Evolutionary conservation across 2,113 vertebrate species (phyloP), one percentile per base, ranked within the genome.

Genomic region (Potamarius usumacintae): DNA sequence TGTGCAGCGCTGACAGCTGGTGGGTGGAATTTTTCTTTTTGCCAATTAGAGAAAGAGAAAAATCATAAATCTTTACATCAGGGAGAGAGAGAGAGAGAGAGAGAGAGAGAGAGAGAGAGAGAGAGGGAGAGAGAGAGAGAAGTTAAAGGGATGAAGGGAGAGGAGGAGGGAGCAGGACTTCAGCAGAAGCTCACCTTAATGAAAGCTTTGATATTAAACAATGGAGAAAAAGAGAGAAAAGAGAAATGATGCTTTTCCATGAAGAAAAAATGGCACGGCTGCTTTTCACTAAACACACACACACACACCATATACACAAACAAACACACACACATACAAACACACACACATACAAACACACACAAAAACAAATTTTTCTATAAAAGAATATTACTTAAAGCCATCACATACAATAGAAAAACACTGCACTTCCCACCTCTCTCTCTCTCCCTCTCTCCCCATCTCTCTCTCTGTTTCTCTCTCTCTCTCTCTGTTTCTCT

Each of bases 11-110:
- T 83, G 82, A 83, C 82, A 83, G 82, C 82, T 83, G 62, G 63
- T 83, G 82, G 60, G 81, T 83, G 81, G 42, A 83, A 65, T 65
- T 83, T 83, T 65, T 83, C 48, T 69, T n/a, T 69, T 50, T 5
- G 50, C 82, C 82, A 83, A 83, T 83, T 83, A 83, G 25, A 67
- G 63, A 6, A 69, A 67, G 62, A 83, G 69, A 83, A 82, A 83
- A 83, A 69, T 20, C 81, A 83, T 34, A 83, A 83, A 83, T 42
- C 60, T 67, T 82, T 83, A 67, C 60, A 83, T 65, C 81, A 82
- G 20, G 58, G 22, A 80, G 34, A 27, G 25, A 58, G 53, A 55
- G 53, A 81, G 78, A 48, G 9, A 34, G 27, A 60, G 79, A 65
- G 60, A 65, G 12, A 27, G 58, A 30, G 52, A 18, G 81, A 52